Evolutionary conservation across 2,113 vertebrate genomes (phyloP), one percentile per base, ranked within the genome.

Genomic region (Halcyon senegalensis): DNA sequence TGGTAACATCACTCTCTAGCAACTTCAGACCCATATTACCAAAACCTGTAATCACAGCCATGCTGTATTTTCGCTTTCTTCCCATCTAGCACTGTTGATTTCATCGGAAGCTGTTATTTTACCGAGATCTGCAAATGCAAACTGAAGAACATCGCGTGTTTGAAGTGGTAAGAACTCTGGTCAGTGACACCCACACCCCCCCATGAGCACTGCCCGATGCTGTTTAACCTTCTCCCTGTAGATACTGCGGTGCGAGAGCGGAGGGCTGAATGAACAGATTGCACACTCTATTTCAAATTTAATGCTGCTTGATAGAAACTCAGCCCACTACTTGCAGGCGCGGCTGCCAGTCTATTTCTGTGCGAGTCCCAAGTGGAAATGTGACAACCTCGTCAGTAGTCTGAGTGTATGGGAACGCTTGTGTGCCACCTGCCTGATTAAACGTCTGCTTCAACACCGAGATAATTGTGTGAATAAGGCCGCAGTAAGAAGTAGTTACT

Each of bases 101-200:
- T 99, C 98, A 99, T 98, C 50, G 99, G 99, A 77, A 99, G 98
- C 98, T 99, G 99, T 97, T 99, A 99, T 97, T 99, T 99, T 11
- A 99, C 99, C 3, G 98, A 99, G 53, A 99, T 98, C 98, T 99
- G 99, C 98, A 98, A 98, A 72, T 99, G 99, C 98, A 99, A 99
- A 62, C 98, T 99, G 98, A 99, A 99, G 98, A 99, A 99, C 97
- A 98, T 99, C 12, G 99, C 99, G 1, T 99, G 99, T 85, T 93
- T 99, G 19, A 99, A 99, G 98, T 99, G 99, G 99, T 99, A 98
- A 95, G 98, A 72, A 33, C 16, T 4, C 16, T 17, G 2, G 2
- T 13, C 35, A 3, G 1, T 2, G 60, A 2, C 41, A 5, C 53
- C 0, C 11, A 1, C 66, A 11, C 70, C 53, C 59, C 53, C 59